Evolutionary conservation across 2,888 invertebrate genomes (phyloP), one percentile per base, ranked within the genome.

Genomic region (Eupsilia transversa): DNA sequence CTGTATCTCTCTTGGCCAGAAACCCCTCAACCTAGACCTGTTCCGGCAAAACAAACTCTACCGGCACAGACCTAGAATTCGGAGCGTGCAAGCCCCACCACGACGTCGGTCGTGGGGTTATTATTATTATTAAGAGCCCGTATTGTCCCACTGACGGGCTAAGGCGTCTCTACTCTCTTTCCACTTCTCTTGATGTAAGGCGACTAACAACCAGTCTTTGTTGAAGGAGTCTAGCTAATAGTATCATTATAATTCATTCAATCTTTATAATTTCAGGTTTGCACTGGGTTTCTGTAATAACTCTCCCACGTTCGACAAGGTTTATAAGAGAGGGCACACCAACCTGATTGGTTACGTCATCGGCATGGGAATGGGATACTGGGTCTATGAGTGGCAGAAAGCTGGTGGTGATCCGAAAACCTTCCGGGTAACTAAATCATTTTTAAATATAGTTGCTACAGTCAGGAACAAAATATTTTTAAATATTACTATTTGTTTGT

Each of bases 321-420:
- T 91, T 33, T 93, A 94, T 85, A 88, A 90, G 52, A 87, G 91
- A 4, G 90, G 90, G 0, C 92, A 94, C 84, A 92, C 91, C 67
- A 94, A 94, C 87, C 61, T 93, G 23, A 68, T 88, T 0, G 84
- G 89, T 33, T 93, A 89, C 73, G 68, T 90, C 14, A 64, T 93
- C 5, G 95, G 95, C 9, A 82, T 94, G 66, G 83, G 86, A 2
- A 64, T 89, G 23, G 94, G 91, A 2, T 89, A 91, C 84, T 74
- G 91, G 5, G 74, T 93, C 52, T 91, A 91, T 71, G 73, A 87
- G 49, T 87, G 88, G 80, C 92, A 92, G 75, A 85, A 86, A n/a
- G 83, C 75, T 5, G 77, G 86, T 12, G 61, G 86, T 17, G 83
- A 88, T 30, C 41, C 86, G 0, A 65, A 80, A 10, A 87, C 84